phyloP scores from a whole-genome alignment of 2,888 invertebrate species.

The Acrocera orbiculus region DNA sequence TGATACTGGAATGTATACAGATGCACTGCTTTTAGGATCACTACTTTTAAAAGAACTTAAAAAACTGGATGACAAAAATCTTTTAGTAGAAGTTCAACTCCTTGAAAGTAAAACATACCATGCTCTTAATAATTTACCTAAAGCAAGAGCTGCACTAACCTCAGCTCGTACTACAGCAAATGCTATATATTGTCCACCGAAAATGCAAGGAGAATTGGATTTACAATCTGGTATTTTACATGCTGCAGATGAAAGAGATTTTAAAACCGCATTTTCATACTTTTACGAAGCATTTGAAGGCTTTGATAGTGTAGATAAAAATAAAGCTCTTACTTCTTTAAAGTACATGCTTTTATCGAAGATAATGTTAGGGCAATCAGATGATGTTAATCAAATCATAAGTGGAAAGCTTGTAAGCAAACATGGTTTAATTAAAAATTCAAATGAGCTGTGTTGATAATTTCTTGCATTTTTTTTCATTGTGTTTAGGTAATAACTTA shows the following conservation, averaged over 20 bases:
- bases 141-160: constrained; percentile 89
- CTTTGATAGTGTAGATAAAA: constrained; percentile 85
- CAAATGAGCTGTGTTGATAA: neutral
- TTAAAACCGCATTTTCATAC: constrained; percentile 99
- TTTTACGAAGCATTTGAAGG: constrained; percentile 99
- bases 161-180: constrained; percentile 99
- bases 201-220: constrained; percentile 94
- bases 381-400: constrained; percentile 88
- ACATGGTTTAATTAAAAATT: neutral
- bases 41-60: constrained; percentile 87
- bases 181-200: constrained; percentile 97
- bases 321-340: constrained; percentile 82
- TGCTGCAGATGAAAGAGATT: constrained; percentile 98
- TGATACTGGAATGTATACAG: constrained; percentile 77
- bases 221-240: constrained; percentile 95
- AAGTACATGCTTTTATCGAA: constrained; percentile 99
- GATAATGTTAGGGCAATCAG: constrained; percentile 93
- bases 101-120: constrained; percentile 98
- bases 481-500: constrained; percentile 68
- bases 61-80: constrained; percentile 96
- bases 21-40: constrained; percentile 69
- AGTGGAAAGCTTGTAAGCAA: constrained; percentile 65
- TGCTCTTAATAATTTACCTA: constrained; percentile 89
- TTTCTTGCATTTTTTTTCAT: neutral
- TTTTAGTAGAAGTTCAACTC: constrained; percentile 94